Evolutionary conservation across 2,113 vertebrate species (phyloP), one percentile per base, ranked within the genome.

Genomic region (Salminus brasiliensis): DNA sequence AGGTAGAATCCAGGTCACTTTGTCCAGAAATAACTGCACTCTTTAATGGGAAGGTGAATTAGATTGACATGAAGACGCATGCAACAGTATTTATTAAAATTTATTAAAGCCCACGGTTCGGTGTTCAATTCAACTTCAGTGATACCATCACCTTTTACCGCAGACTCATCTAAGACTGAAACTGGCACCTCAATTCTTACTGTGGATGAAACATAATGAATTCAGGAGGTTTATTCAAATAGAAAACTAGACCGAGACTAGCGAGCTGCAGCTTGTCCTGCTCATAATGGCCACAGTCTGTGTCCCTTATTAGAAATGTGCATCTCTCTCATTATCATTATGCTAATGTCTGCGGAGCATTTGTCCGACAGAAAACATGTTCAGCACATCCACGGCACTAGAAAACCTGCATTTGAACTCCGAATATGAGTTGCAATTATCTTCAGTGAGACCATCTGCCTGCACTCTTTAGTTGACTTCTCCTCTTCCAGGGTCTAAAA

Each of bases 1-100:
- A 74, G 30, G 30, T 75, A 72, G 78, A 81, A 85, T 80, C 74
- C 76, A 78, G 78, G 81, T 75, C 84, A 81, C 70, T 30, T 73
- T 1, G 59, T 77, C 72, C 70, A 78, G 74, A 83, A 77, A 85
- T 85, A 85, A 53, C 78, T 74, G 23, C 45, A 27, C 29, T 67
- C 49, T 45, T 11, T 79, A n/a, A 52, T 59, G 68, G 59, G 15
- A 34, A 73, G 39, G 59, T 59, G 83, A 71, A 81, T 75, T 81
- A 65, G 27, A 60, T 73, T 81, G 82, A 63, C 78, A 84, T 67
- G 2, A 63, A 72, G 43, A 65, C 34, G 65, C 52, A 34, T 47
- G 76, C 34, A 39, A 16, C 32, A 36, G 72, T 49, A 68, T 68
- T 34, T 39, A 62, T 77, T 47, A 41, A 36, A 57, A 67, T 76